Percentiles rank a stretch among this genome's conserved stretches.
Conservation (phyloP, 2,888 invertebrate species). For the Steromphala cineraria region DNA sequence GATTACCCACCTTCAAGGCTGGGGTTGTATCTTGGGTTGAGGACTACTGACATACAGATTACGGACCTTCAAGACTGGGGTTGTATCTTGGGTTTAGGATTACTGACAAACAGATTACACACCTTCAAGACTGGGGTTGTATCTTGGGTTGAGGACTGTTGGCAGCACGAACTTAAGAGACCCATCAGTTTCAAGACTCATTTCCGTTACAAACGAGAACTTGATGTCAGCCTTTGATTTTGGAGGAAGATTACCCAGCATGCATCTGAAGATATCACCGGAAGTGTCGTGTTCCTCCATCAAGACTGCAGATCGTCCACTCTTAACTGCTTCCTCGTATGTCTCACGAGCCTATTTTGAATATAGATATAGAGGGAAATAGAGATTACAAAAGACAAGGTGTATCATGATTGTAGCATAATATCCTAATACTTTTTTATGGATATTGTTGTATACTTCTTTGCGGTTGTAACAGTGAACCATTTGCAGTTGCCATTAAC, state of each 20-base stretch:
- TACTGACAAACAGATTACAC: background rate
- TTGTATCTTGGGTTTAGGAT: no score
- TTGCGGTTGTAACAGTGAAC: no score
- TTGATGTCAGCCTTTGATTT: slow-evolving; percentile 29
- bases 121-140: background rate
- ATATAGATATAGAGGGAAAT: no score
- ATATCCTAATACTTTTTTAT: no score
- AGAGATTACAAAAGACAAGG: no score
- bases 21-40: no score
- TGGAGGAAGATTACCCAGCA: slow-evolving; percentile 42
- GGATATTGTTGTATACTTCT: no score
- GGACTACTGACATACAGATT: no score
- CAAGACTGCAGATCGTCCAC: slow-evolving; percentile 36
- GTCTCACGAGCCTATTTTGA: slow-evolving; percentile 28
- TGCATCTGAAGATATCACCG: slow-evolving; percentile 39
- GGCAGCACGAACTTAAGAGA: slow-evolving; percentile 29
- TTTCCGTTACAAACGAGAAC: slow-evolving; percentile 41
- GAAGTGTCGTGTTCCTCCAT: slow-evolving; percentile 36
- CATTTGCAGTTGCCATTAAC: no score
- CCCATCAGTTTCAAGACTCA: slow-evolving; percentile 32
- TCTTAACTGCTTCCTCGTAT: slow-evolving; percentile 37
- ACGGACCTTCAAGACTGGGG: no score
- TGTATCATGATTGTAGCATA: no score
- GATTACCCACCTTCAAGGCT: no score
- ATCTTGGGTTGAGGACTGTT: slow-evolving; percentile 28